Percentiles rank a stretch among this genome's conserved stretches.
These are phyloP conservation scores for Drosophila nr. perissopoda DNA, from an alignment of 2,888 invertebrate species.

Conservation along the genomic window DNA sequence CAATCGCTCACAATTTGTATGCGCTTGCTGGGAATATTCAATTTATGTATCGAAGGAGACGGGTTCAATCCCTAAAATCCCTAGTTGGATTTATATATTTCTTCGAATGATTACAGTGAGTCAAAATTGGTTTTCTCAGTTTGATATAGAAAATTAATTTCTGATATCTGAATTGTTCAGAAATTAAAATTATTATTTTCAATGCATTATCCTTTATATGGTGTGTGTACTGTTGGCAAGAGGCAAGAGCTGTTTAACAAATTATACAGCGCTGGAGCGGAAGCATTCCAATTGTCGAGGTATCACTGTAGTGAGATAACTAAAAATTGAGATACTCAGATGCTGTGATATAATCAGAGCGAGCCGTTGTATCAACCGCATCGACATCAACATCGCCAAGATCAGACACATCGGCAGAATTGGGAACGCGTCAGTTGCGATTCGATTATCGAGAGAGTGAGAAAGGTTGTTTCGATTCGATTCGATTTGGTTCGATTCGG, in stretches of 20 bases:
- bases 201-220: neutral
- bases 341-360: constrained; percentile 10
- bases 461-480: constrained; percentile 24
- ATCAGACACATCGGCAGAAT: constrained; percentile 14
- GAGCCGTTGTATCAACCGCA: neutral
- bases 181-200: neutral
- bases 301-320: constrained; percentile 7
- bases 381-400: constrained; percentile 1
- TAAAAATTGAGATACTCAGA: constrained; percentile 2
- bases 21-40: neutral
- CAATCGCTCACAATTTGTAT: neutral
- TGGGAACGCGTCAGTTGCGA: constrained; percentile 51
- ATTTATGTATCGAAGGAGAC: neutral
- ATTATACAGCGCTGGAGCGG: neutral
- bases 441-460: constrained; percentile 47
- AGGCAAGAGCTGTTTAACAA: neutral
- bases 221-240: neutral
- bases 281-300: neutral
- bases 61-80: neutral
- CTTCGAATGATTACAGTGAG: neutral
- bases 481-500: neutral
- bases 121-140: neutral
- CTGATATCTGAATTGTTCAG: neutral
- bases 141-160: neutral
- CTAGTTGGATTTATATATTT: neutral